Base-by-base conservation (phyloP, 2,888 invertebrate genomes). In the Dryobota labecula region DNA sequence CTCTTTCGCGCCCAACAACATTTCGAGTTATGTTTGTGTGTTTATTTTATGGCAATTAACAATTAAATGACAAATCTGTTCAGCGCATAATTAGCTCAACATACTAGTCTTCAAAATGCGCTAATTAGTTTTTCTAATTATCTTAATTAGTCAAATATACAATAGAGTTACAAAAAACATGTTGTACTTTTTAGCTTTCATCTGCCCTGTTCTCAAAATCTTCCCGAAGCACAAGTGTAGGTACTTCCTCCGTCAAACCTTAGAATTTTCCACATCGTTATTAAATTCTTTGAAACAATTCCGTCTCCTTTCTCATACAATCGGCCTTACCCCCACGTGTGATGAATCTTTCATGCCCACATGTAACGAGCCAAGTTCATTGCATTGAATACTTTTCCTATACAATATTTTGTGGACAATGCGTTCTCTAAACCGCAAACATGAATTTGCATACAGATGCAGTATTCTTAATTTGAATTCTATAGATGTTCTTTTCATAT, bases 261-360 rank as follows among this genome's bases (percentile, higher is more conserved):
- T 24, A 13, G 6, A 49, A 49, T 24, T 51, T 7, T 51, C 51
- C 27, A 15, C 27, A 49, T 24, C 5, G 7, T 51, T 51, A 51
- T 51, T 15, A 27, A 51, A 51, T 15, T 49, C 15, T 60, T 33
- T 41, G 47, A 47, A 66, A 58, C 27, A 58, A 58, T 63, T 47
- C 47, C 13, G 2, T 66, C 47, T 36, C 18, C 38, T 70, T 58
- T 70, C 53, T 47, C 60, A 65, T 36, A 78, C 64, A 67, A 45
- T 57, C 41, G 36, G 27, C 43, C 58, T 33, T 45, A 45, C 4
- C 24, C 24, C 7, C 41, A 57, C 71, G 70, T 61, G 74, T 53
- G 15, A 72, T 75, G 78, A 75, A 82, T 81, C 43, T 74, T 82
- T 75, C 72, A 82, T 82, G 54, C 24, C 38, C 54, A 6, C 18